Evolutionary conservation across 1,140 invertebrate genomes (phyloP), one percentile per base, ranked within the genome.

Genomic region (Ridgeia piscesae): DNA sequence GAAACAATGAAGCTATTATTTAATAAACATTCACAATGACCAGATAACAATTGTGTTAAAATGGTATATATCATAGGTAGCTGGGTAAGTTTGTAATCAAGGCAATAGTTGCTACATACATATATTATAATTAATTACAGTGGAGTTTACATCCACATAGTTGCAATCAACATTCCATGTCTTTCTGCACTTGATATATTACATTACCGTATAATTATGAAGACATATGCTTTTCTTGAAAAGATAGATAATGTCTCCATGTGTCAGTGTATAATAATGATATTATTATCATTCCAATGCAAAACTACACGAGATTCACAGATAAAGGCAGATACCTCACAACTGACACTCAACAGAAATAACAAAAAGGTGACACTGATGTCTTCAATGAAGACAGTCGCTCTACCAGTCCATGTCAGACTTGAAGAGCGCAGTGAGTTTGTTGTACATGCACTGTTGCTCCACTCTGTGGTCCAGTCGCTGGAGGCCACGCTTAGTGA

Each of bases 341-440:
- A 77, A 31, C 58, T 21, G 58, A 77, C 58, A 77, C 27, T 77
- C 27, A 77, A 77, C 14, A 77, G 17, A 77, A 77, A 17, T 31
- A 77, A 50, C 17, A 77, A 77, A 17, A 77, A 17, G 27, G 27
- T 21, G 27, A 77, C 17, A 31, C 58, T 77, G 17, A 2, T 77
- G 27, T 77, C 58, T 77, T 77, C 58, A 8, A 14, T 77, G 2
- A 77, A 77, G 58, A 77, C 14, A 77, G 58, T 21, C 27, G 17
- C 11, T n/a, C 31, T 48, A 91, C 91, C 91, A 91, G 2, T 91
- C 91, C 35, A 58, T 91, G 34, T 91, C 91, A 34, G 33, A 33
- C 42, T 91, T 35, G 91, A 91, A 91, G 33, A 91, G 48, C 33
- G 50, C 91, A 2, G 91, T 14, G 6, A 91, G 42, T 91, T 91